Conservation (phyloP, 2,888 invertebrate genomes). For the Palloptera scutellata region DNA sequence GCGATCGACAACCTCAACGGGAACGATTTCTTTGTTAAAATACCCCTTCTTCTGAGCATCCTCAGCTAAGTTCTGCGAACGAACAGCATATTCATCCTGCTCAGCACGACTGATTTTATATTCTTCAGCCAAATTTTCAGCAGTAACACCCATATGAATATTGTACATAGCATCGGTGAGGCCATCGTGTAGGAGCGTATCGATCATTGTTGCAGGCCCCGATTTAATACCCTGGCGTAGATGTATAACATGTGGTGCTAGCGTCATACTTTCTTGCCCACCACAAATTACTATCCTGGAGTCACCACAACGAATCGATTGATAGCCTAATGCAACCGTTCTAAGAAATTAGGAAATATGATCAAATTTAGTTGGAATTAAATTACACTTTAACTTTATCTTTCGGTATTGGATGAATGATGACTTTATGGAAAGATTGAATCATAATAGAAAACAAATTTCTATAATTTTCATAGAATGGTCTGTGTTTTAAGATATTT, state of each 20-base stretch:
- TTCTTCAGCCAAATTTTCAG: constrained; percentile 78
- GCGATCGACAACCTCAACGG: constrained; percentile 68
- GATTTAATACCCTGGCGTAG: constrained; percentile 73
- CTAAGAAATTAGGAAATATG: constrained; percentile 56
- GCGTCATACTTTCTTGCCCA: constrained; percentile 85
- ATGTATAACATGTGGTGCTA: constrained; percentile 73
- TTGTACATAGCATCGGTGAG: constrained; percentile 78
- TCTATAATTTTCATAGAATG: too few species aligned
- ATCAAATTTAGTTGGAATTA: constrained; percentile 3
- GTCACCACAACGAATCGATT: constrained; percentile 74
- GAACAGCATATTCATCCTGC: constrained; percentile 75
- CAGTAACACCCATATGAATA: constrained; percentile 83
- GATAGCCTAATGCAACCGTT: constrained; percentile 73
- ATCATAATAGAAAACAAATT: too few species aligned
- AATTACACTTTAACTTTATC: too few species aligned
- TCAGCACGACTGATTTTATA: constrained; percentile 72
- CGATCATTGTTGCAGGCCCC: constrained; percentile 71
- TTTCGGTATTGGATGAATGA: too few species aligned
- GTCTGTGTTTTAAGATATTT: too few species aligned
- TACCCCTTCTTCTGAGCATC: constrained; percentile 70
- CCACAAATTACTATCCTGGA: constrained; percentile 76
- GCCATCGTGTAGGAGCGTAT: constrained; percentile 75
- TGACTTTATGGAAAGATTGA: too few species aligned
- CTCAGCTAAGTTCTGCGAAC: constrained; percentile 74
- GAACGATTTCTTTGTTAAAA: constrained; percentile 77